Conservation (phyloP, 2,888 invertebrate species). For the Amblyjoppa fuscipennis region DNA sequence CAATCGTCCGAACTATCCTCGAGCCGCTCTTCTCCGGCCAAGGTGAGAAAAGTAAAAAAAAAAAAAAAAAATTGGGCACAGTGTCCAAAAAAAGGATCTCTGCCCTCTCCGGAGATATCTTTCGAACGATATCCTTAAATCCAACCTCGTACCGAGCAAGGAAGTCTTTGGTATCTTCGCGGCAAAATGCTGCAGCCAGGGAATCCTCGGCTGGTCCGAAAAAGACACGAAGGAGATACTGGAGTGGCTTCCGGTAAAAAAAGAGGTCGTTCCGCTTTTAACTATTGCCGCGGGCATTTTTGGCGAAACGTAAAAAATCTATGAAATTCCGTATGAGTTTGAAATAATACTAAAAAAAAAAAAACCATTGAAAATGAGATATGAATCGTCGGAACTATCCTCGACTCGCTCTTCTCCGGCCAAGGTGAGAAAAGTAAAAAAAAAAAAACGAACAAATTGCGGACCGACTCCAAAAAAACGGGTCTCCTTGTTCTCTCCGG, state of each 20-base stretch:
- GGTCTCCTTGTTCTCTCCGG: constrained; percentile 2
- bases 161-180: constrained; percentile 54
- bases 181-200: constrained; percentile 55
- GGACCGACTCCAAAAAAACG: constrained; percentile 2
- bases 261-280: not conserved
- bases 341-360: too few species aligned
- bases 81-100: too few species aligned
- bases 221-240: constrained; percentile 45
- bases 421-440: not conserved
- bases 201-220: constrained; percentile 19
- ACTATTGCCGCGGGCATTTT: too few species aligned
- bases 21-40: too few species aligned
- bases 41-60: too few species aligned
- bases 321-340: too few species aligned
- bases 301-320: too few species aligned
- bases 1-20: not conserved
- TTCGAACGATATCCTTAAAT: constrained; percentile 47
- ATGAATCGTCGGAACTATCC: too few species aligned
- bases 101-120: not conserved
- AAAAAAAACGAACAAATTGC: constrained; percentile 8
- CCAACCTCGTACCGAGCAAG: constrained; percentile 53
- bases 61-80: too few species aligned
- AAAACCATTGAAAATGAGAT: too few species aligned
- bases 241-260: constrained; percentile 44
- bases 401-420: too few species aligned